A percentile compares a stretch with the other conserved stretches of the same genome.
phyloP scores from a whole-genome alignment of 2,797 vertebrate genomes.

The Streptopelia turtur region DNA sequence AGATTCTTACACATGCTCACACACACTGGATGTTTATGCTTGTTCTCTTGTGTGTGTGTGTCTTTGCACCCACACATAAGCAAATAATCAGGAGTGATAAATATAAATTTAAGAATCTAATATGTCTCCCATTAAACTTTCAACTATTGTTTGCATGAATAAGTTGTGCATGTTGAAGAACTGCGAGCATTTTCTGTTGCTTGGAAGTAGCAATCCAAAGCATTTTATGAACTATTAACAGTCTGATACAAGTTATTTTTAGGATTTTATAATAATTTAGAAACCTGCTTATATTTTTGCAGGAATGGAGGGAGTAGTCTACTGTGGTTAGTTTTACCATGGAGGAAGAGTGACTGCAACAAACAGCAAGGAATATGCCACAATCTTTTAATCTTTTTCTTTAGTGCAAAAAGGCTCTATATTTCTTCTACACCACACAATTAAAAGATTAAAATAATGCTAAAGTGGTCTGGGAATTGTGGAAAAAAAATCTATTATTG shows the following conservation, averaged over 20 bases:
- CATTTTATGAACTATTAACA: neutral
- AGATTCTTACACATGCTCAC: neutral
- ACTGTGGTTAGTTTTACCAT: neutral
- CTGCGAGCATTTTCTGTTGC: neutral
- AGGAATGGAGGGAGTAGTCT: neutral
- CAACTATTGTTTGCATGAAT: neutral
- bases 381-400: neutral
- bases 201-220: neutral
- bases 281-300: neutral
- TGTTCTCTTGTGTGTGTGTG: neutral
- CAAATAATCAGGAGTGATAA: conserved; percentile 3
- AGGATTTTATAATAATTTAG: neutral
- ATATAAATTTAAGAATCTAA: neutral
- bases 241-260: neutral
- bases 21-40: neutral
- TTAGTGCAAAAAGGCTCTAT: neutral
- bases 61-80: neutral
- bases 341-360: neutral
- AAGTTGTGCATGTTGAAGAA: neutral
- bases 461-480: neutral
- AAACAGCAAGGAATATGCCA: neutral
- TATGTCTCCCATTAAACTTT: neutral
- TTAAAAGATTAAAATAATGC: conserved; percentile 18
- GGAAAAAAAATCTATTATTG: neutral
- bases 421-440: neutral